Evolutionary conservation across 2,113 vertebrate species (phyloP), one percentile per base, ranked within the genome.

Genomic region (Pollachius pollachius): DNA sequence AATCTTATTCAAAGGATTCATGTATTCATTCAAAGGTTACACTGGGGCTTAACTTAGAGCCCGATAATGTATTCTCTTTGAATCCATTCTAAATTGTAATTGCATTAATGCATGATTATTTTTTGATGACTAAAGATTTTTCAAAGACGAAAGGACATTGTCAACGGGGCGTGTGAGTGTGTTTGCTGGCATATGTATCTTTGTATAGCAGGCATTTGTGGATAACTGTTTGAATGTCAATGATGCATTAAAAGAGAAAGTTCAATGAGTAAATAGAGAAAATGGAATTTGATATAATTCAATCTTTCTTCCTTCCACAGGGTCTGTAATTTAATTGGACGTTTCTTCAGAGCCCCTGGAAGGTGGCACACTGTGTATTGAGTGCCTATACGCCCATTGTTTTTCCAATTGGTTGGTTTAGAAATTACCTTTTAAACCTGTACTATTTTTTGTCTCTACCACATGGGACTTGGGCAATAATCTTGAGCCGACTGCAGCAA

Each of bases 391-490:
- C 76, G 81, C 70, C 65, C 74, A 75, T 81, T 84, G 74, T 86
- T 25, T 89, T 88, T 89, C 81, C 81, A 78, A 88, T 66, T 82
- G 84, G 82, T 82, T 89, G 85, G 74, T 75, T 87, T 87, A 81
- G 74, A 84, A 89, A 89, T 89, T 87, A 88, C 82, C 41, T 77
- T 72, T 74, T 75, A 81, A 89, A 87, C 74, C 78, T 70, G 69
- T 81, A 77, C 83, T 85, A 78, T 86, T 87, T 85, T 89, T 85
- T 76, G 74, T 78, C 70, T 41, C 59, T 52, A 74, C 72, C 84
- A 81, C 82, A 65, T 65, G 89, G 82, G 85, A 86, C 69, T 65
- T 70, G 73, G 77, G 71, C 82, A 89, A 89, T 85, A 85, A 84
- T 82, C 70, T 68, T 67, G 68, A 74, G 79, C 78, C 62, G 71